phyloP scores from a whole-genome alignment of 2,797 vertebrate genomes.

The Benthosema pterotum region DNA sequence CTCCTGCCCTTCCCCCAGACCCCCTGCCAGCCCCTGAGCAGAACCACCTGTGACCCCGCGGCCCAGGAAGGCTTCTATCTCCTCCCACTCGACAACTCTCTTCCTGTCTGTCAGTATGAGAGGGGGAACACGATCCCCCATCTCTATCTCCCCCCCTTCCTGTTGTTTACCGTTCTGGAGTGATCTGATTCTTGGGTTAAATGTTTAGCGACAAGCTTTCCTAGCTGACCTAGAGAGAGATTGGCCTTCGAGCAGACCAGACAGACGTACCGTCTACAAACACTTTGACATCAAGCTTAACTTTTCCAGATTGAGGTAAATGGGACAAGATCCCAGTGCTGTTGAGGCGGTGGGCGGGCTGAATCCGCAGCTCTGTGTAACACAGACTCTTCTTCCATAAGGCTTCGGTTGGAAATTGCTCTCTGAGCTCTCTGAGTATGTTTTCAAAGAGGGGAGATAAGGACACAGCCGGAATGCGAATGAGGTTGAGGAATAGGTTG shows the following conservation, averaged over 20 bases:
- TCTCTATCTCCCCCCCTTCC: slow-evolving; percentile 48
- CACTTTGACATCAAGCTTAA: slow-evolving; percentile 28
- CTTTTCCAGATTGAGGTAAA: slow-evolving; percentile 40
- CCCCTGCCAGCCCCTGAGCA: slow-evolving; percentile 90
- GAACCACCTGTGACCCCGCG: slow-evolving; percentile 73
- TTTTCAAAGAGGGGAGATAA: slow-evolving; percentile 32
- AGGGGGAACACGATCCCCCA: slow-evolving; percentile 67
- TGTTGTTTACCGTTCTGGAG: slow-evolving; percentile 36
- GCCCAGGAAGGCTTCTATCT: slow-evolving; percentile 62
- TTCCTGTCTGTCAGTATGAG: slow-evolving; percentile 65
- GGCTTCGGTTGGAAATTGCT: slow-evolving; percentile 31
- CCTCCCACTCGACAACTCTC: slow-evolving; percentile 71
- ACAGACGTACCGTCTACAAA: slow-evolving; percentile 39
- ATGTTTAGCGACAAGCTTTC: slow-evolving; percentile 25
- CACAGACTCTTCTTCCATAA: slow-evolving; percentile 55
- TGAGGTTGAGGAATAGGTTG: slow-evolving; percentile 16
- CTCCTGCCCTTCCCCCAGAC: slow-evolving; percentile 93
- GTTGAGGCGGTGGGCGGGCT: slow-evolving; percentile 29
- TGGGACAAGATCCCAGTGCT: slow-evolving; percentile 24
- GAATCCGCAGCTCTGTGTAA: slow-evolving; percentile 40
- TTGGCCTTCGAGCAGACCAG: slow-evolving; percentile 34
- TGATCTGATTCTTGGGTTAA: slow-evolving; percentile 42
- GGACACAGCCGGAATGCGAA: slow-evolving; percentile 33
- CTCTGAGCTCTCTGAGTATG: slow-evolving; percentile 36
- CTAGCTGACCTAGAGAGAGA: slow-evolving; percentile 24